phyloP scores from a whole-genome alignment of 1,140 invertebrate species.

The Lithobius niger region DNA sequence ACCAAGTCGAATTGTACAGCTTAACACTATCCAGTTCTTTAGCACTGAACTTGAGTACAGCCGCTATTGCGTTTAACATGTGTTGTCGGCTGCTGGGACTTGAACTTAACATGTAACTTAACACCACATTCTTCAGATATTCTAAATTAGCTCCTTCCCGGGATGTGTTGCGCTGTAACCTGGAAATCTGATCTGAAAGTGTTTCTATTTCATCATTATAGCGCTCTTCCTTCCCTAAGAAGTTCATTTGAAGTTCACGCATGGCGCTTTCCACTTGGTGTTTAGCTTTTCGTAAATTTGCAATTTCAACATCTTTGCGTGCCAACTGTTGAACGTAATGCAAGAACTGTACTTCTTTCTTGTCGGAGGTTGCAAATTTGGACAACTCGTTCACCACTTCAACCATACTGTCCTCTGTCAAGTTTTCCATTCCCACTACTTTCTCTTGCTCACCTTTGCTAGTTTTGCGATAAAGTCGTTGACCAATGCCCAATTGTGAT shows the following conservation, averaged over 20 bases:
- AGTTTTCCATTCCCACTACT: too few species aligned
- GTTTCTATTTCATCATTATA: constrained; percentile 40
- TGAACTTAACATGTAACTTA: constrained; percentile 59
- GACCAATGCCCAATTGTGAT: constrained; percentile 38
- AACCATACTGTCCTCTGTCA: not conserved
- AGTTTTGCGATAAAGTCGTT: not conserved
- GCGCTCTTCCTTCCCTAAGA: constrained; percentile 40
- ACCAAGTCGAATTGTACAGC: constrained; percentile 21
- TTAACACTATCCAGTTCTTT: constrained; percentile 46
- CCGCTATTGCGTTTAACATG: constrained; percentile 78
- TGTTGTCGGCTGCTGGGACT: constrained; percentile 53
- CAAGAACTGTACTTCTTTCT: constrained; percentile 45
- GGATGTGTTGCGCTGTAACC: constrained; percentile 57
- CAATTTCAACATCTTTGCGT: constrained; percentile 62
- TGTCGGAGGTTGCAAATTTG: constrained; percentile 17
- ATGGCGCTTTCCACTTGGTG: constrained; percentile 51
- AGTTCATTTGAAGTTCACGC: constrained; percentile 45
- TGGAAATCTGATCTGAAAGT: constrained; percentile 39
- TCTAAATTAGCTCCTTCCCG: constrained; percentile 74
- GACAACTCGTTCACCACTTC: constrained; percentile 15
- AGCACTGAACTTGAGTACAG: constrained; percentile 62
- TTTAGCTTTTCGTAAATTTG: constrained; percentile 53
- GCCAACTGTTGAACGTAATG: constrained; percentile 74
- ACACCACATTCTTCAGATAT: constrained; percentile 79
- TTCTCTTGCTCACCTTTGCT: not conserved